phyloP scores from a whole-genome alignment of 2,113 vertebrate genomes.

The Aptenodytes forsteri region DNA sequence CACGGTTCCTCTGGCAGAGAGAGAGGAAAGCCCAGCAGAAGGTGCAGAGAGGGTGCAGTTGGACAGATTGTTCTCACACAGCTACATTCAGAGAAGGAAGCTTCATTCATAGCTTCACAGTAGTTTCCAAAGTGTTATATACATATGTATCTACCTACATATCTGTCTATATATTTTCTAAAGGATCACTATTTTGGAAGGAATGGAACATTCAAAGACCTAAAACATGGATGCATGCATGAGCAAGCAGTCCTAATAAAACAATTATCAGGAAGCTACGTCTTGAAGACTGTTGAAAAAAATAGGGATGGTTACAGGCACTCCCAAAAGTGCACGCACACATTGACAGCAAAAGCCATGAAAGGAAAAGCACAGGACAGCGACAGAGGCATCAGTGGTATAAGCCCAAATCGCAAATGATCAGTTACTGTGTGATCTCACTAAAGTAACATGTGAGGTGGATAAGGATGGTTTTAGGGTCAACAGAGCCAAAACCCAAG shows the following conservation, averaged over 20 bases:
- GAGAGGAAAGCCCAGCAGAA: not conserved
- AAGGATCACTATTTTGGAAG: not conserved
- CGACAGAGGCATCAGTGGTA: not conserved
- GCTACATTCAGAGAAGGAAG: not conserved
- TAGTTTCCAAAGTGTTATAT: not conserved
- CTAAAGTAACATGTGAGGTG: not conserved
- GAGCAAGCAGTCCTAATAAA: not conserved
- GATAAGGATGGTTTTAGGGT: not conserved
- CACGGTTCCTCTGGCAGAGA: not conserved
- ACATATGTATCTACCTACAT: not conserved
- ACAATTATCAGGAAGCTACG: not conserved
- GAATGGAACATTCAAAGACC: not conserved
- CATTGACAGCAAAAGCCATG: not conserved
- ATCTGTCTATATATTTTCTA: not conserved
- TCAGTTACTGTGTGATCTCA: not conserved
- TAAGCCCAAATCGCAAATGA: not conserved
- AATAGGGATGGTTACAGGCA: not conserved
- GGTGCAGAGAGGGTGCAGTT: not conserved
- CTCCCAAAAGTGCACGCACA: not conserved
- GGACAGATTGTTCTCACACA: not conserved
- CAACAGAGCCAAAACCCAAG: not conserved
- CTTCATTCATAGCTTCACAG: not conserved
- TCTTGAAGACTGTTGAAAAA: not conserved
- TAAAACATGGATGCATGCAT: not conserved
- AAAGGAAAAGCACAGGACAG: not conserved